phyloP scores from a whole-genome alignment of 2,888 invertebrate species.

The Campaea margaritaria region DNA sequence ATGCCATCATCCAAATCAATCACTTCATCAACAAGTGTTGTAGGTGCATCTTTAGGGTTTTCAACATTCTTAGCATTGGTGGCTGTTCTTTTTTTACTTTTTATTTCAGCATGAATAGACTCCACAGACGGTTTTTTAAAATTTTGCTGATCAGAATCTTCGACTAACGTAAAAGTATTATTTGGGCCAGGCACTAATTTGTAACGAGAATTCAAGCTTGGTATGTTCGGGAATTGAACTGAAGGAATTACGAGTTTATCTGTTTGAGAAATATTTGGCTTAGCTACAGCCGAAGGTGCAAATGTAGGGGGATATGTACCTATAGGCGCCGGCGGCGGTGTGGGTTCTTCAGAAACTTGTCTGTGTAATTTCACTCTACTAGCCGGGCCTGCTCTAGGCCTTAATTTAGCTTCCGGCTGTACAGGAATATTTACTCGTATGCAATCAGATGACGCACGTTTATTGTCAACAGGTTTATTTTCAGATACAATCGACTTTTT shows the following conservation, averaged over 20 bases:
- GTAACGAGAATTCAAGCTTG: conserved; percentile 67
- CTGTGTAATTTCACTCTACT: conserved; percentile 63
- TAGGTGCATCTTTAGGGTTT: not conserved
- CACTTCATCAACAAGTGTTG: conserved; percentile 37
- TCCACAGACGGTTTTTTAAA: conserved; percentile 16
- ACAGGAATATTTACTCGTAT: conserved; percentile 33
- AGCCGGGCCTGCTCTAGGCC: conserved; percentile 74
- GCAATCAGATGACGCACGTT: conserved; percentile 8
- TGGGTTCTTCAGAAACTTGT: conserved; percentile 31
- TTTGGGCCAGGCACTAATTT: conserved; percentile 76
- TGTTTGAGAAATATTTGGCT: conserved; percentile 31
- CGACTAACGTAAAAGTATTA: conserved; percentile 71
- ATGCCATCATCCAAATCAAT: conserved; percentile 49
- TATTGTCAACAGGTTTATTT: conserved; percentile 40
- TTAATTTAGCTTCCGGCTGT: conserved; percentile 48
- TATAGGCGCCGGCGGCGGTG: conserved; percentile 18
- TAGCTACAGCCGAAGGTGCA: not conserved
- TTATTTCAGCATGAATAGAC: conserved; percentile 6
- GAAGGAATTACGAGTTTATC: conserved; percentile 43
- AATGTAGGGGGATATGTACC: no score
- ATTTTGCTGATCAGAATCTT: conserved; percentile 49
- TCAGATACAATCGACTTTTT: conserved; percentile 47
- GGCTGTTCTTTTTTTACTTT: conserved; percentile 39
- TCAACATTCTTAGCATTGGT: not conserved
- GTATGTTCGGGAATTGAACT: conserved; percentile 58